Base-by-base conservation (phyloP, 2,113 vertebrate species). In the Paramisgurnus dabryanus region DNA sequence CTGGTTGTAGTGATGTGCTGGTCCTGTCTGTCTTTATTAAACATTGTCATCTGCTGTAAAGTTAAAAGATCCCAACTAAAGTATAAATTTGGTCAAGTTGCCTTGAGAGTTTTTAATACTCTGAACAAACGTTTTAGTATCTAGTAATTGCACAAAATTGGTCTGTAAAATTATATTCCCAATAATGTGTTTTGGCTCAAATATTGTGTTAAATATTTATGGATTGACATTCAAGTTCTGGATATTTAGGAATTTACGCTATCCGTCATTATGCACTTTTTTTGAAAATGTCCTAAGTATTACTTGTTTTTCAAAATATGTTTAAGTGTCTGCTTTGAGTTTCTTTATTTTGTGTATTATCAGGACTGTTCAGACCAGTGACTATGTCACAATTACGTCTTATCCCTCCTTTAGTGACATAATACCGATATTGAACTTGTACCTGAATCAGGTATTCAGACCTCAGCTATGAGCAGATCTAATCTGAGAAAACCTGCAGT, bases 31-130 rank as follows among this genome's bases (percentile, higher is more conserved):
- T 40, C n/a, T 74, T 68, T 70, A 57, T 64, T 50, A 27, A 73
- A 55, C 50, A 60, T 63, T 58, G 34, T 70, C 55, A 80, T 67
- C 82, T 70, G 66, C 80, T 65, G 72, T 80, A 27, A 43, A 69
- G 27, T 55, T 43, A 17, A 61, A 70, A 55, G 64, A 65, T 40
- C 71, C 60, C 53, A 63, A 72, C 50, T 50, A 49, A 22, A 50
- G 41, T 39, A 49, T 18, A 49, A 60, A 69, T 84, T 81, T 80
- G 81, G 63, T 88, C 87, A 80, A 89, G 88, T 90, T 92, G 90
- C 92, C 91, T 93, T 93, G 92, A 90, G 85, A 89, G 45, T 66
- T 75, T 77, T 82, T 18, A 69, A 61, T 75, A 61, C 67, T 55
- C 65, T 76, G 72, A 82, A 80, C 67, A 55, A 68, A 75, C 69